phyloP scores from a whole-genome alignment of 2,888 invertebrate genomes.

The Morpho helenor region DNA sequence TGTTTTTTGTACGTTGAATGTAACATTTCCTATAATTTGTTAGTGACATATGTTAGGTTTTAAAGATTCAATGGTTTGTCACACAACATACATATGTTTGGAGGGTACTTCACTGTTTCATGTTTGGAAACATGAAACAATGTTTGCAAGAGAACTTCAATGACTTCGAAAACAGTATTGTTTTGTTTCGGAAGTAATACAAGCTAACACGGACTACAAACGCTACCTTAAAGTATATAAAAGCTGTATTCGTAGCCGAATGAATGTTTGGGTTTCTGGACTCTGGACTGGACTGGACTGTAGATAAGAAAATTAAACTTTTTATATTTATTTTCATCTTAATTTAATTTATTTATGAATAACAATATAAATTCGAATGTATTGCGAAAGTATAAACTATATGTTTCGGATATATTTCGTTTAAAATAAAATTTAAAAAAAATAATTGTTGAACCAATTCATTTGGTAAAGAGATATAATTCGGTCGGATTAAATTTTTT shows the following conservation, averaged over 20 bases:
- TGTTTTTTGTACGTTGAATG: no score
- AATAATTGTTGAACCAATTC: no score
- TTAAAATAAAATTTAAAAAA: no score
- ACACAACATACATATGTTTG: no score
- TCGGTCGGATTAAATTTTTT: no score
- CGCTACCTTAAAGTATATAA: no score
- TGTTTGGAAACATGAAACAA: constrained; percentile 58
- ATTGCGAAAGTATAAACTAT: not conserved
- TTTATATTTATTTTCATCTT: not conserved
- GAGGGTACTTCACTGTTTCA: constrained; percentile 8
- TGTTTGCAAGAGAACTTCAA: constrained; percentile 57
- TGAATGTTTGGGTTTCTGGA: not conserved
- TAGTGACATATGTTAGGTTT: no score
- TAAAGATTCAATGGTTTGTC: no score
- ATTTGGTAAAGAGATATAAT: no score
- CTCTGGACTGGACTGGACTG: not conserved
- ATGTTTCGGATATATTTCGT: no score
- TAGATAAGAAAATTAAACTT: not conserved
- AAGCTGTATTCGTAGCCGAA: no score
- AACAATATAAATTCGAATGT: not conserved
- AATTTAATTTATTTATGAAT: not conserved
- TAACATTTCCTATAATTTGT: no score
- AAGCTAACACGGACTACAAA: constrained; percentile 5
- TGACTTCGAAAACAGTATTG: constrained; percentile 45
- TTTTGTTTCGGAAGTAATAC: constrained; percentile 25